Conservation (phyloP, 1,140 invertebrate species). For the Drosophila navojoa region DNA sequence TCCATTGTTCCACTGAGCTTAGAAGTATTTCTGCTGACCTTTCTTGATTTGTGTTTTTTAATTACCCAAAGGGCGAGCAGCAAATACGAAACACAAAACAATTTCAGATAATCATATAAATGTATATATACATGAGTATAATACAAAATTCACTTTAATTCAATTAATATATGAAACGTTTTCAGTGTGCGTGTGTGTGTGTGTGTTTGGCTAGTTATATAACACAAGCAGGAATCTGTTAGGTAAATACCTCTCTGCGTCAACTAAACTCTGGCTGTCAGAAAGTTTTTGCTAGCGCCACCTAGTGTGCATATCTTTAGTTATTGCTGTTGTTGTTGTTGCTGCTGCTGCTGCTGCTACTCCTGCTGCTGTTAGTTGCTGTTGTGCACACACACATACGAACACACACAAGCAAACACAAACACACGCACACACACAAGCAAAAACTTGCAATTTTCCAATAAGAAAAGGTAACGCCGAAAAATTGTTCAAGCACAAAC, state of each 20-base stretch:
- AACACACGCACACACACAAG: background rate
- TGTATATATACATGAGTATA: background rate
- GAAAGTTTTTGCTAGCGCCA: constrained; percentile 64
- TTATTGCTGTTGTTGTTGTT: constrained; percentile 38
- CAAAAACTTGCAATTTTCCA: constrained; percentile 78
- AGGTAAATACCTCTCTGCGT: constrained; percentile 75
- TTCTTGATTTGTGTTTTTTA: constrained; percentile 4
- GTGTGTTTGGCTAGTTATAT: constrained; percentile 5
- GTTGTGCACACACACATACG: constrained; percentile 8
- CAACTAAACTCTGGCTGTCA: constrained; percentile 63
- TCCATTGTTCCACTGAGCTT: background rate
- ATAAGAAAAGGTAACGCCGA: constrained; percentile 77
- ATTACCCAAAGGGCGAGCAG: constrained; percentile 5
- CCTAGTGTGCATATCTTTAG: constrained; percentile 59
- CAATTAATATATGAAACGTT: constrained; percentile 15
- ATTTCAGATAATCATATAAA: background rate
- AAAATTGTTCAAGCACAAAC: constrained; percentile 81
- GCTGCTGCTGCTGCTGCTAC: constrained; percentile 26
- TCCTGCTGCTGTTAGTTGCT: constrained; percentile 33
- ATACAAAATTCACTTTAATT: constrained; percentile 2
- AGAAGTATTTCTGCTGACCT: constrained; percentile 31
- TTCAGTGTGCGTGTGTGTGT: background rate
- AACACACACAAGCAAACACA: background rate
- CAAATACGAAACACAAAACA: background rate
- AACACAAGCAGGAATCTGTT: constrained; percentile 72